Percentiles rank a stretch among this genome's conserved stretches.
Conservation (phyloP, 2,797 vertebrate species). For the Rhynchonycteris naso region DNA sequence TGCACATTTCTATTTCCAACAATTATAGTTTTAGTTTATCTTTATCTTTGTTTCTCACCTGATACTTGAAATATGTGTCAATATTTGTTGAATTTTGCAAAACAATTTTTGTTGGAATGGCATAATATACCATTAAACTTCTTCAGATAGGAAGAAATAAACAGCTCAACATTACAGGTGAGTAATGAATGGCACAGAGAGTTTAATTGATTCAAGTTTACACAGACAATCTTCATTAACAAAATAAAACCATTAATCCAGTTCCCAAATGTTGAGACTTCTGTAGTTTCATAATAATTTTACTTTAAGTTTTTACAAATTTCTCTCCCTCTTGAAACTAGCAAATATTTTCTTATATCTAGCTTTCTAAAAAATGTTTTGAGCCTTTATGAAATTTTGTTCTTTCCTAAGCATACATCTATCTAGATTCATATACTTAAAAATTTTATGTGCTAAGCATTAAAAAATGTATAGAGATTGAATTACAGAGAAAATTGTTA, state of each 20-base stretch:
- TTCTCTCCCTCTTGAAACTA: neutral
- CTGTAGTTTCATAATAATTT: neutral
- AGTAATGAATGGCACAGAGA: neutral
- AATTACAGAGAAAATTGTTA: neutral
- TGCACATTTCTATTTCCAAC: neutral
- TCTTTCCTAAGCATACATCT: neutral
- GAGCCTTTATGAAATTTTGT: neutral
- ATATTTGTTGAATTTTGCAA: slow-evolving; percentile 32
- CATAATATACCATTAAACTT: neutral
- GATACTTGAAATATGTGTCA: slow-evolving; percentile 13
- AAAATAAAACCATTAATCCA: slow-evolving; percentile 23
- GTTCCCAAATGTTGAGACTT: neutral
- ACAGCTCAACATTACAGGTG: neutral
- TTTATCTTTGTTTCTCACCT: neutral
- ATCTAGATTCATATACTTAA: neutral
- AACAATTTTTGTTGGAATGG: neutral
- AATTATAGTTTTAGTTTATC: neutral
- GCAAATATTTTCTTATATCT: neutral
- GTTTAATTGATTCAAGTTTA: slow-evolving; percentile 16
- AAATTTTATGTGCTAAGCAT: neutral
- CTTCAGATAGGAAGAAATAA: neutral
- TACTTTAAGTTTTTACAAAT: neutral
- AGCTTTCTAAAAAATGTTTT: slow-evolving; percentile 26
- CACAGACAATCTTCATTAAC: neutral
- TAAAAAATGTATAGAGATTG: neutral